These are phyloP conservation scores for Dendroctonus valens DNA, from an alignment of 1,140 invertebrate species.

Conservation along the genomic window DNA sequence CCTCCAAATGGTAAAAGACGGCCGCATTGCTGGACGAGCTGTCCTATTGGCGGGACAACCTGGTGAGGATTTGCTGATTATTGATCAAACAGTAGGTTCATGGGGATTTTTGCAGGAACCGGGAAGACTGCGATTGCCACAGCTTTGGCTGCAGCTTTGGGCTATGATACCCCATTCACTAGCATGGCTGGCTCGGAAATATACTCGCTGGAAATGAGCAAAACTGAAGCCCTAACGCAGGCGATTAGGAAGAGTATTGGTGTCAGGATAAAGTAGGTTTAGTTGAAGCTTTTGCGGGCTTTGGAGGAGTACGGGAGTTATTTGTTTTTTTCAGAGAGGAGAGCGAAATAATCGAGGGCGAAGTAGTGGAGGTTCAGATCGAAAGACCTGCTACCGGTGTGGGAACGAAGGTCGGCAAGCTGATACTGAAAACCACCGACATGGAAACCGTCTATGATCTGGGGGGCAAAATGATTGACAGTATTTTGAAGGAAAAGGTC, in stretches of 20 bases:
- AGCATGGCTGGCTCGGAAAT: slow-evolving; percentile 98
- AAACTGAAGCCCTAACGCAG: slow-evolving; percentile 97
- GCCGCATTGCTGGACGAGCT: slow-evolving; percentile 95
- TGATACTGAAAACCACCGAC: slow-evolving; percentile 98
- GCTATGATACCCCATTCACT: slow-evolving; percentile 95
- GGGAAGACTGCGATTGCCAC: slow-evolving; percentile 98
- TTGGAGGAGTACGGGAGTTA: background rate
- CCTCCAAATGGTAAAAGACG: slow-evolving; percentile 96
- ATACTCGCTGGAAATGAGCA: slow-evolving; percentile 98
- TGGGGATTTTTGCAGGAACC: slow-evolving; percentile 35
- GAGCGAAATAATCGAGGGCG: slow-evolving; percentile 97
- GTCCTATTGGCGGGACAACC: slow-evolving; percentile 94
- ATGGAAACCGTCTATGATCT: slow-evolving; percentile 99
- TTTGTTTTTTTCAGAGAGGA: slow-evolving; percentile 71
- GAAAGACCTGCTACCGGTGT: slow-evolving; percentile 89
- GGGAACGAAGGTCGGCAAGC: slow-evolving; percentile 87
- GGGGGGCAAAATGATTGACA: slow-evolving; percentile 98
- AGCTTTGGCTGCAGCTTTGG: slow-evolving; percentile 92
- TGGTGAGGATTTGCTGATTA: slow-evolving; percentile 47
- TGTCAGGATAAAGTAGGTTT: slow-evolving; percentile 87
- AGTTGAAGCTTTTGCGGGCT: background rate
- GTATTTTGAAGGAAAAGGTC: slow-evolving; percentile 95
- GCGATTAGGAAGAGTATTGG: slow-evolving; percentile 97
- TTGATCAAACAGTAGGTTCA: slow-evolving; percentile 34
- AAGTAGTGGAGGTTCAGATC: slow-evolving; percentile 97